phyloP scores from a whole-genome alignment of 64 coral and sea anemone genomes.

The Trachythela sp. region DNA sequence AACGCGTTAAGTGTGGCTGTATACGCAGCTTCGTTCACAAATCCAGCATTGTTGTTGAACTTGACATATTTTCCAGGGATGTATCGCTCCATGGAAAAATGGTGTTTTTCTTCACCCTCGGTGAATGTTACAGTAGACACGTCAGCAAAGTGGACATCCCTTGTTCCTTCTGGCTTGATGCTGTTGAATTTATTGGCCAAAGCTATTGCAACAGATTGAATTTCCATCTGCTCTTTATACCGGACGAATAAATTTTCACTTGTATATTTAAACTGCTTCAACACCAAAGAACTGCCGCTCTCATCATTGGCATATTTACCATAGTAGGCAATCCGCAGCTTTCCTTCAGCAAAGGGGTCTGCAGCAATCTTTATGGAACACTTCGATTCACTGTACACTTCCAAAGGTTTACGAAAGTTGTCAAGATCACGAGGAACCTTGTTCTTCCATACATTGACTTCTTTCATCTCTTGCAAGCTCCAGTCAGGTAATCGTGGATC shows the following conservation, averaged over 20 bases:
- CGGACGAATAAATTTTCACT: background rate
- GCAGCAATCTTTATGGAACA: background rate
- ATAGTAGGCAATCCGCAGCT: background rate
- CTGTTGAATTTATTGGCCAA: background rate
- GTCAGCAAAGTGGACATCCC: background rate
- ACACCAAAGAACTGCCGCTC: background rate
- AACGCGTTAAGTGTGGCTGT: background rate
- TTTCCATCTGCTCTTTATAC: background rate
- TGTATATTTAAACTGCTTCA: background rate
- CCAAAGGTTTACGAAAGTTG: background rate
- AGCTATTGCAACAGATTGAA: background rate
- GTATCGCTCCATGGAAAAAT: background rate
- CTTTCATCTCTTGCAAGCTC: background rate
- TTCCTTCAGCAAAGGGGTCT: background rate
- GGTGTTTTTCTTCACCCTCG: background rate
- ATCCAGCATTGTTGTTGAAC: conserved; percentile 8
- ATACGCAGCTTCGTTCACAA: background rate
- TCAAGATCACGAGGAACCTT: background rate
- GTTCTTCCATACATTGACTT: background rate
- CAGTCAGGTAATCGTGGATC: background rate
- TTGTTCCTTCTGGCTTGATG: background rate
- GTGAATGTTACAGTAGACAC: background rate
- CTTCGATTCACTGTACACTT: background rate
- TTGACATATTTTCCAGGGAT: background rate
- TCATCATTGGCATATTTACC: background rate